Percentiles rank a stretch among this genome's conserved stretches.
phyloP scores from a whole-genome alignment of 2,797 vertebrate genomes.

The Ataeniobius toweri region DNA sequence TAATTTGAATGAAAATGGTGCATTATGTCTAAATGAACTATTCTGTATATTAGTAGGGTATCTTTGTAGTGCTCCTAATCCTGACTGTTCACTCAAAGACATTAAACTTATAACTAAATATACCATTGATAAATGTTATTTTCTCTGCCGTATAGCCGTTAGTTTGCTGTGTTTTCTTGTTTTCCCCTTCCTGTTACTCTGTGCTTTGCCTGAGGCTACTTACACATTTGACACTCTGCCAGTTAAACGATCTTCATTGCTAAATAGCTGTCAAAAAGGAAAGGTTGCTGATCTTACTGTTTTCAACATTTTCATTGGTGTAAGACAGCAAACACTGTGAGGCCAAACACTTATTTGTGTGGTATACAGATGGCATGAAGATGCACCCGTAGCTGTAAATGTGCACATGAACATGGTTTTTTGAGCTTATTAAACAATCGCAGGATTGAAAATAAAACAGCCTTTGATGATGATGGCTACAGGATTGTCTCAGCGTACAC shows the following conservation, averaged over 20 bases:
- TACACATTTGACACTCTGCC: slow-evolving; percentile 14
- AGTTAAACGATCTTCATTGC: slow-evolving; percentile 18
- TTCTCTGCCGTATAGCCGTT: neutral
- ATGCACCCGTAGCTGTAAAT: slow-evolving; percentile 3
- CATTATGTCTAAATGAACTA: neutral
- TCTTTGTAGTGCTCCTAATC: neutral
- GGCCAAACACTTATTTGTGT: neutral
- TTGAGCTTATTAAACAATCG: neutral
- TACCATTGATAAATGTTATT: neutral
- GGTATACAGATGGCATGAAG: neutral
- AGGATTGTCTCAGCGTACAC: too few relatives aligned
- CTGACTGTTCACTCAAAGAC: neutral
- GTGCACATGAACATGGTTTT: neutral
- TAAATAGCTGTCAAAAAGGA: slow-evolving; percentile 19
- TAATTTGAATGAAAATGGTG: neutral
- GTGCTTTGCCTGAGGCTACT: slow-evolving; percentile 42
- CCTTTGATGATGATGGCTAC: too few relatives aligned
- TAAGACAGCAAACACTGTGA: neutral
- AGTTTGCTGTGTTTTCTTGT: slow-evolving; percentile 34
- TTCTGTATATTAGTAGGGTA: neutral
- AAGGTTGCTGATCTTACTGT: slow-evolving; percentile 19
- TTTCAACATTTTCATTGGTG: neutral
- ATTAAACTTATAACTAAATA: neutral
- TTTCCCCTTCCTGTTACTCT: slow-evolving; percentile 1
- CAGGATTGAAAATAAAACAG: slow-evolving; percentile 4